phyloP scores from a whole-genome alignment of 2,888 invertebrate genomes.

The Philopedon plagiatum region DNA sequence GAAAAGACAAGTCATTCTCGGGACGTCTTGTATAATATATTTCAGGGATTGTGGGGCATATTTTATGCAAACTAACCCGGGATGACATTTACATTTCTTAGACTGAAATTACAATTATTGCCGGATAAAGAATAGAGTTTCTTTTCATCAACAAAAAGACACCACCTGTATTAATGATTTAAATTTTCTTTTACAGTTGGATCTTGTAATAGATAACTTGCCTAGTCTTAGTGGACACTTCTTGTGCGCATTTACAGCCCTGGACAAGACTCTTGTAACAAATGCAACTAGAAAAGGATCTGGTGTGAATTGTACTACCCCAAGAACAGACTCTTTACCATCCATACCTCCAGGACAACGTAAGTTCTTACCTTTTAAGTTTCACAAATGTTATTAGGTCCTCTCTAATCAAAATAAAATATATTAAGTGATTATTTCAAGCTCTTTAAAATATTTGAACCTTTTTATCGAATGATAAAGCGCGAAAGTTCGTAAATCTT shows the following conservation, averaged over 20 bases:
- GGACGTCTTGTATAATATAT: not conserved
- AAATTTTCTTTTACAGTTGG: constrained; percentile 73
- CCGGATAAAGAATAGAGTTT: too few relatives aligned
- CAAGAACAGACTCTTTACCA: constrained; percentile 92
- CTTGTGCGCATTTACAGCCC: constrained; percentile 93
- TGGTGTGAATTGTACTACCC: constrained; percentile 96
- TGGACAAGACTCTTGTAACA: constrained; percentile 90
- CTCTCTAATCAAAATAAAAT: not conserved
- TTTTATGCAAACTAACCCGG: too few relatives aligned
- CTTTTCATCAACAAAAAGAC: too few relatives aligned
- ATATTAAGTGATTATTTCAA: not conserved
- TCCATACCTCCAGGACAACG: constrained; percentile 93
- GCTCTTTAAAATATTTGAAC: not conserved
- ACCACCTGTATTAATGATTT: constrained; percentile 1
- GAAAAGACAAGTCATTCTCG: not conserved
- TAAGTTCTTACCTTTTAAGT: constrained; percentile 65
- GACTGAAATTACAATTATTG: too few relatives aligned
- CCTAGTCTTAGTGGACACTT: constrained; percentile 92
- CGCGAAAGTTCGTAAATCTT: not conserved
- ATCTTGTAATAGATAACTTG: constrained; percentile 95
- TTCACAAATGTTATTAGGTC: not conserved
- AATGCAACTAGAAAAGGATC: constrained; percentile 92
- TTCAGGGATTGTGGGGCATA: not conserved
- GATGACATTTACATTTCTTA: too few relatives aligned
- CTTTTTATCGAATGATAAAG: not conserved